Evolutionary conservation across 2,797 vertebrate species (phyloP).

Genomic region (Clarias pachynema): DNA sequence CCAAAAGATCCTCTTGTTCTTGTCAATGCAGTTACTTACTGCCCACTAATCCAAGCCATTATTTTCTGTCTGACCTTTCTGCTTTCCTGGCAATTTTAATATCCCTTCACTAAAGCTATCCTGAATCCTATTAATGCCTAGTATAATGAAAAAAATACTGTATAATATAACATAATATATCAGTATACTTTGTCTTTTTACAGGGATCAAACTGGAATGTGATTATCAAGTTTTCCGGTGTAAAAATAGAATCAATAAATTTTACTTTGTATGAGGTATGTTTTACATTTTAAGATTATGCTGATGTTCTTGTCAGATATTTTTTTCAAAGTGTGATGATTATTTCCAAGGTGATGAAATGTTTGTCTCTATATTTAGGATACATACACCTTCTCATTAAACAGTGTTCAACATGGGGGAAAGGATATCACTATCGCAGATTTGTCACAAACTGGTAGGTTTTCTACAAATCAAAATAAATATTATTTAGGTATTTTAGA

Average conservation of each 20-base stretch:
- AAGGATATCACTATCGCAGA: conserved; percentile 64
- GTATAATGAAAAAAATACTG: too few species aligned
- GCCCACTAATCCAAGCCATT: too few species aligned
- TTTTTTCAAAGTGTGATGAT: neutral
- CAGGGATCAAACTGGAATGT: conserved; percentile 67
- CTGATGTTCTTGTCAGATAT: neutral
- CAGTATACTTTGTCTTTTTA: neutral
- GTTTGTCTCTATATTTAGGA: conserved; percentile 57
- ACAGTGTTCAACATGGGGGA: conserved; percentile 53
- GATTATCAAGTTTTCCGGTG: conserved; percentile 51
- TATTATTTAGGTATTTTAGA: neutral
- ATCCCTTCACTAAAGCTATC: too few species aligned
- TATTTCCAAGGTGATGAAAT: too few species aligned
- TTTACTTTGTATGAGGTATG: conserved; percentile 66
- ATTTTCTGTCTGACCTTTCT: too few species aligned
- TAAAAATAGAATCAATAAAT: conserved; percentile 48
- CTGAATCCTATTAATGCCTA: too few species aligned
- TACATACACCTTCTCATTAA: conserved; percentile 62
- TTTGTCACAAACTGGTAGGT: conserved; percentile 67
- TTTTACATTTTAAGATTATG: neutral
- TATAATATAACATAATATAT: too few species aligned
- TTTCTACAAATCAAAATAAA: neutral
- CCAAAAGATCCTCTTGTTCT: too few species aligned
- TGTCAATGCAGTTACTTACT: too few species aligned
- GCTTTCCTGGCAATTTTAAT: too few species aligned